Base-by-base conservation (phyloP, 2,113 vertebrate genomes). In the Empidonax alnorum region DNA sequence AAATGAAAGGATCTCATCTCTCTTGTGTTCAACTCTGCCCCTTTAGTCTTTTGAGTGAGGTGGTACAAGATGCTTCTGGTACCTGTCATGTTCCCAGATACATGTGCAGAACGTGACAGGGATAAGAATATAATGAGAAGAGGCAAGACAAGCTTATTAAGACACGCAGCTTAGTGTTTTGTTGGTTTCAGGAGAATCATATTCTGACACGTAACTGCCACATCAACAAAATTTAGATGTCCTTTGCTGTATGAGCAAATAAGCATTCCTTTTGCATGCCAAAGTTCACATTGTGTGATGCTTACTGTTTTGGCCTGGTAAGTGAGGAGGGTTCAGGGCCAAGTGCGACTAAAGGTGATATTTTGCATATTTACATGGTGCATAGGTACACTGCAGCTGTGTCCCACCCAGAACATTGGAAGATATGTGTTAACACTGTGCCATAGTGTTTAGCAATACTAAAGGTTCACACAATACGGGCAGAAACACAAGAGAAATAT, bases 251-350 rank as follows among this genome's bases (percentile, higher is more conserved):
- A 44, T 56, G 52, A 78, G 19, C 27, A 71, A 63, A 50, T 35
- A 20, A 1, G 4, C 46, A 74, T 74, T 42, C 39, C 12, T 6
- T 52, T 37, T 75, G 17, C 10, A 7, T 67, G 14, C 6, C 47
- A 73, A 19, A 76, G 37, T 2, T 0, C 1, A 0, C 15, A 5
- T 20, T 75, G n/a, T 56, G 14, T 13, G 9, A 35, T 68, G 33
- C 12, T 10, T 33, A 17, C 21, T 75, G 5, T 75, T 67, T 13
- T 73, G 62, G 39, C 19, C 37, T 85, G 76, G 5, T 73, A 28
- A 66, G 44, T 61, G 47, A 63, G 30, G 25, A 72, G 9, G 6
- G 16, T 37, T 79, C 30, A 47, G 35, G 50, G 37, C 13, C 35
- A 84, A 0, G 12, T 67, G 33, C 50, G 19, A 39, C 30, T 72